Evolutionary conservation across 1,140 invertebrate species (phyloP), one percentile per base, ranked within the genome.

Genomic region (Saccostrea cuccullata): DNA sequence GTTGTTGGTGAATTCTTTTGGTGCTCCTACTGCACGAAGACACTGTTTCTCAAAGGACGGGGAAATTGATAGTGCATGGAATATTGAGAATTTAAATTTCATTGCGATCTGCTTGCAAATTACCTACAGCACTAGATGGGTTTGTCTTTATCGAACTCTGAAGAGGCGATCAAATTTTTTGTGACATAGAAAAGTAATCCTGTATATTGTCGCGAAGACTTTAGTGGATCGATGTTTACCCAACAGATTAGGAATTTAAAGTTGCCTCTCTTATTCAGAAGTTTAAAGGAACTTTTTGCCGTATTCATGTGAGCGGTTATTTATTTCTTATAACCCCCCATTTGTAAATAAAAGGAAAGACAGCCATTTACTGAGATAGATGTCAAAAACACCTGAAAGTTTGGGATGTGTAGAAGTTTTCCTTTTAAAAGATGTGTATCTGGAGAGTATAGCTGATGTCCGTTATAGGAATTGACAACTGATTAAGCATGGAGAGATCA

Each of bases 161-260:
- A 55, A 83, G 40, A 83, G 55, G 20, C 82, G 82, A 83, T 83
- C 82, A 83, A 83, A 83, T 83, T 83, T 83, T 83, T 83, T 83
- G 17, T 64, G 84, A 85, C 84, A 64, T 85, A 64, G 60, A 85
- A 85, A 85, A 64, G 60, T 64, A 85, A 85, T 85, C 60, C 58
- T 13, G 56, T 64, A 40, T 26, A 64, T 85, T 85, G 56, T 85
- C 12, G 13, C 30, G 70, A 30, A 36, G 70, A 73, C 70, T 73
- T 73, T 73, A 26, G 23, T 8, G 70, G 70, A 73, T 73, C 23
- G 70, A 73, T 73, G 70, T 73, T 73, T 73, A 73, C 70, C 23
- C 23, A 73, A 30, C 70, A 73, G 70, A 23, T 73, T 73, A 73
- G 70, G 70, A 73, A 73, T 73, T 73, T 73, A 73, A 73, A 73